Conservation (phyloP, 2,113 vertebrate genomes). For the Acrocephalus kingi region DNA sequence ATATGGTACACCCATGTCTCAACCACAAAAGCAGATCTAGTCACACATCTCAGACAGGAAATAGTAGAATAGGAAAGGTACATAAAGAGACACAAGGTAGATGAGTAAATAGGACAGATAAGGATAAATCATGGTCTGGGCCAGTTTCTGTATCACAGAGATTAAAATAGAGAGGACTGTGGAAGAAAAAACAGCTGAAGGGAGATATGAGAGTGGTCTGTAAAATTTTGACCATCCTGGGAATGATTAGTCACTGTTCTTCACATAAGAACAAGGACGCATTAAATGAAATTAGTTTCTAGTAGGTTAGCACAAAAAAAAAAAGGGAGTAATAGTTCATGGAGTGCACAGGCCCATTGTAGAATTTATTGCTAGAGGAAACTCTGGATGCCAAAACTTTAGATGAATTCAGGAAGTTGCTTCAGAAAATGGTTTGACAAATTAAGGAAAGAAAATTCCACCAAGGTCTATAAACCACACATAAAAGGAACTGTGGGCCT, state of each 20-base stretch:
- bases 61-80: neutral
- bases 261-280: neutral
- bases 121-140: neutral
- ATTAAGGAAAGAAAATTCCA: conserved; percentile 2
- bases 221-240: neutral
- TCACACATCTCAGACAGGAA: neutral
- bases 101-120: neutral
- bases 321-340: neutral
- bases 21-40: neutral
- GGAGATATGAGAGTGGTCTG: neutral
- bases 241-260: neutral
- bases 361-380: neutral
- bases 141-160: neutral
- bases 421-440: conserved; percentile 9
- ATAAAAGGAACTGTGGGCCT: neutral
- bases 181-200: neutral
- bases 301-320: neutral
- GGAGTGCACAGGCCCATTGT: neutral
- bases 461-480: neutral
- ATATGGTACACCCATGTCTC: neutral
- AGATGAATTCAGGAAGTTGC: neutral
- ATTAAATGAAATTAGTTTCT: neutral
- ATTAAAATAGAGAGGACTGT: neutral
- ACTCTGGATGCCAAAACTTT: neutral
- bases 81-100: neutral